These are phyloP conservation scores for Dorcus hopei DNA, from an alignment of 2,888 invertebrate species.

Conservation along the genomic window DNA sequence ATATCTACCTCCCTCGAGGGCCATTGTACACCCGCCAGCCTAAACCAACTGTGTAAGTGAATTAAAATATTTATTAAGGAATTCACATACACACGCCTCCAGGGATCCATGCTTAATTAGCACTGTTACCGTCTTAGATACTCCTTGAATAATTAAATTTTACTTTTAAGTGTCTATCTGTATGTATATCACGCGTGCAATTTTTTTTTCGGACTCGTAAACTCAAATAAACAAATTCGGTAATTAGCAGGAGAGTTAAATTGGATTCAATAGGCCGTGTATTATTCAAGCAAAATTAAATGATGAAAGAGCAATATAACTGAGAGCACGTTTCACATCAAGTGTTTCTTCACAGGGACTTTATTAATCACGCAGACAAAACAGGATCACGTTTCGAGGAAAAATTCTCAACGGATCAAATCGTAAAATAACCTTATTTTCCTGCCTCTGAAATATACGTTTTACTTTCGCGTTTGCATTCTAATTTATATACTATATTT, in stretches of 20 bases:
- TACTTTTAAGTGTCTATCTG: slow-evolving; percentile 34
- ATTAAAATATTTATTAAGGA: slow-evolving; percentile 52
- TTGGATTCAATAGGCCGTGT: not conserved
- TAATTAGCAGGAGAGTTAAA: not conserved
- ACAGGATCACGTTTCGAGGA: not conserved
- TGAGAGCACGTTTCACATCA: not conserved
- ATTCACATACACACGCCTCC: slow-evolving; percentile 46
- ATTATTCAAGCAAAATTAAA: not conserved
- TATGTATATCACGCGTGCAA: slow-evolving; percentile 25
- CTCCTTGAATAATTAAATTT: slow-evolving; percentile 43
- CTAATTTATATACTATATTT: too few species aligned
- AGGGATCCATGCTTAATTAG: slow-evolving; percentile 45
- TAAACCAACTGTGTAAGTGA: slow-evolving; percentile 50
- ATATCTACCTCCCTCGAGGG: slow-evolving; percentile 44
- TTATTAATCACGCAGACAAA: not conserved
- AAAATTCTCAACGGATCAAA: not conserved
- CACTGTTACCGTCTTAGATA: slow-evolving; percentile 43
- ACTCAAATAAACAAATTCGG: not conserved
- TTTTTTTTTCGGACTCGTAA: not conserved
- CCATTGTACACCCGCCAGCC: slow-evolving; percentile 46
- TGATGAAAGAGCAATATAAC: not conserved
- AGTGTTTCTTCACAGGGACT: not conserved
- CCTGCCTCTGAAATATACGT: not conserved
- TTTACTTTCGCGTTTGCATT: too few species aligned
- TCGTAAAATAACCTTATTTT: not conserved